Conservation (phyloP, 2,888 invertebrate genomes). For the Leucoptera coffeella region DNA sequence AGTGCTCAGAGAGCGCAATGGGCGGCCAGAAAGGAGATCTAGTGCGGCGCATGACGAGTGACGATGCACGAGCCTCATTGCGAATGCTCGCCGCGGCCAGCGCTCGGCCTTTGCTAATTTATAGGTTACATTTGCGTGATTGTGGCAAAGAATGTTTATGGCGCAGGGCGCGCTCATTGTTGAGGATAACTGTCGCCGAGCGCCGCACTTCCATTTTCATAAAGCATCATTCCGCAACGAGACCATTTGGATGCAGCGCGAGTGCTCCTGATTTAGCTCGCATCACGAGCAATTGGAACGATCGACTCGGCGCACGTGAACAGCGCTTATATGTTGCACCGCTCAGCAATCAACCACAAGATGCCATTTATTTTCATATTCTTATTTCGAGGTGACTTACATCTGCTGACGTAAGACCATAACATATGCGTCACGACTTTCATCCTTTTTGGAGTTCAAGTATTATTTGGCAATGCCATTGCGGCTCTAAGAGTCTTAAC, state of each 20-base stretch:
- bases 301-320: conserved; percentile 10
- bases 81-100: conserved; percentile 22
- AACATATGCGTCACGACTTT: too few species aligned
- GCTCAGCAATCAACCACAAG: too few species aligned
- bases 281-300: conserved; percentile 7
- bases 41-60: too few species aligned
- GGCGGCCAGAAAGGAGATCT: too few species aligned
- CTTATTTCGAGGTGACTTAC: too few species aligned
- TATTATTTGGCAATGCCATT: too few species aligned
- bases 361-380: too few species aligned
- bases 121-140: conserved; percentile 47
- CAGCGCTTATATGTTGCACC: conserved; percentile 16
- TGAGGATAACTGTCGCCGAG: conserved; percentile 29
- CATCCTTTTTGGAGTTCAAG: too few species aligned
- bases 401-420: too few species aligned
- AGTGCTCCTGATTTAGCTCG: background rate
- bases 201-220: conserved; percentile 35
- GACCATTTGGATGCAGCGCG: conserved; percentile 11
- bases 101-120: conserved; percentile 37
- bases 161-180: conserved; percentile 44
- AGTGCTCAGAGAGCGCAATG: too few species aligned
- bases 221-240: conserved; percentile 37
- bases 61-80: conserved; percentile 20
- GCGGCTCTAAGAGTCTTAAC: too few species aligned
- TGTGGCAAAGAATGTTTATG: conserved; percentile 46